Conservation (phyloP, 2,113 vertebrate species). For the Hoplias malabaricus region DNA sequence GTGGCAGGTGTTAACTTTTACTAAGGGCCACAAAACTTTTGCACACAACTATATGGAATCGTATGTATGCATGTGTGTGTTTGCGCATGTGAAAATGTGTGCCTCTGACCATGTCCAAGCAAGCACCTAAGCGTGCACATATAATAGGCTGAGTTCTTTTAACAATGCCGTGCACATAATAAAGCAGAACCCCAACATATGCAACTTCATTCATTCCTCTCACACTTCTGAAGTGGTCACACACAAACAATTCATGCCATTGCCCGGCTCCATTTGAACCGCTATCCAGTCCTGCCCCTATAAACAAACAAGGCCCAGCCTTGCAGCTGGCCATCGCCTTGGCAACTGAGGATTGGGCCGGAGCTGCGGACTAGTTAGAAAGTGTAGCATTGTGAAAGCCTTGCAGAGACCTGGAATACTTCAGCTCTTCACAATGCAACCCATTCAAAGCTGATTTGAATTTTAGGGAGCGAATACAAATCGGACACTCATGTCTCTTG, state of each 20-base stretch:
- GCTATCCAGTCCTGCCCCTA: conserved; percentile 71
- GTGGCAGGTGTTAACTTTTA: too few species aligned
- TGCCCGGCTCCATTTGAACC: conserved; percentile 71
- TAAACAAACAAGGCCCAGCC: conserved; percentile 74
- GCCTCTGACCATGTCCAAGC: conserved; percentile 17
- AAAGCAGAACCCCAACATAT: conserved; percentile 51
- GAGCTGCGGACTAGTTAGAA: conserved; percentile 69
- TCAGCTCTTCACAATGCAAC: conserved; percentile 54
- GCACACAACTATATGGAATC: conserved; percentile 35
- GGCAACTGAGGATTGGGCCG: conserved; percentile 72
- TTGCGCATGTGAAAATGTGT: not conserved
- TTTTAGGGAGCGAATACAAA: conserved; percentile 52
- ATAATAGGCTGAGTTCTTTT: conserved; percentile 11
- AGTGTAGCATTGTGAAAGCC: conserved; percentile 68
- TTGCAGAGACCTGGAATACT: conserved; percentile 57
- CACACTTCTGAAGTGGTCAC: conserved; percentile 53
- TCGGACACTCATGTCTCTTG: conserved; percentile 46
- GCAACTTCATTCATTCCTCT: conserved; percentile 52
- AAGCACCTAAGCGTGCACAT: conserved; percentile 38
- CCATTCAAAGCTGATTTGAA: conserved; percentile 52
- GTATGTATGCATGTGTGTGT: conserved; percentile 8
- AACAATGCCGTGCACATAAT: conserved; percentile 21
- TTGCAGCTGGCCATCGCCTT: conserved; percentile 79
- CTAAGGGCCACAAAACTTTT: too few species aligned
- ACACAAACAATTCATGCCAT: conserved; percentile 64